phyloP scores from a whole-genome alignment of 2,113 vertebrate species.

The Plestiodon gilberti region DNA sequence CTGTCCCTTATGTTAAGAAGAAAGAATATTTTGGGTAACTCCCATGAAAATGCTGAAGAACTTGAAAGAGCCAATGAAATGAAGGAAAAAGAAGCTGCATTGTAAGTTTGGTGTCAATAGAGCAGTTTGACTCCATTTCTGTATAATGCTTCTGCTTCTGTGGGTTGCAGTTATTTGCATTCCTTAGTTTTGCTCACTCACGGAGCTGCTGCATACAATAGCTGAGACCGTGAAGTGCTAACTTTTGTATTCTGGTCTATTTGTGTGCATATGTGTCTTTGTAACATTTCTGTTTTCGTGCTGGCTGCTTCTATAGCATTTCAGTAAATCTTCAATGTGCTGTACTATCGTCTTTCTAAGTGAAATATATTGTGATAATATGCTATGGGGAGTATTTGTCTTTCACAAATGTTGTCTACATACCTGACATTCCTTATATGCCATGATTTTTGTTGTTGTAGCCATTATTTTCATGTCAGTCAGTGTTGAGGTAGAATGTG shows the following conservation, averaged over 20 bases:
- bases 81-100: constrained; percentile 92
- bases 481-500: not conserved
- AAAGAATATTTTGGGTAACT: constrained; percentile 86
- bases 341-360: not conserved
- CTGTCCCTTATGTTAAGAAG: constrained; percentile 80
- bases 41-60: constrained; percentile 83
- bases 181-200: constrained; percentile 36
- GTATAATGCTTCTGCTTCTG: constrained; percentile 36
- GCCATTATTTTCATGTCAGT: not conserved
- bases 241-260: not conserved
- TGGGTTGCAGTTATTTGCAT: constrained; percentile 41
- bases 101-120: constrained; percentile 83
- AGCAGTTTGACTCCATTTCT: constrained; percentile 38
- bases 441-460: not conserved
- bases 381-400: constrained; percentile 16
- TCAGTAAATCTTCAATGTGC: not conserved
- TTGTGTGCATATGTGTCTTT: not conserved
- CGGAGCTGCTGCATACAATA: constrained; percentile 34
- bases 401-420: not conserved
- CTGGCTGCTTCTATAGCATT: constrained; percentile 7
- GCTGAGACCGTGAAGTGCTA: constrained; percentile 36
- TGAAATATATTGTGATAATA: not conserved
- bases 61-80: constrained; percentile 87
- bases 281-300: constrained; percentile 32
- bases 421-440: not conserved